phyloP scores from a whole-genome alignment of 2,113 vertebrate species.

The Caranx melampygus region DNA sequence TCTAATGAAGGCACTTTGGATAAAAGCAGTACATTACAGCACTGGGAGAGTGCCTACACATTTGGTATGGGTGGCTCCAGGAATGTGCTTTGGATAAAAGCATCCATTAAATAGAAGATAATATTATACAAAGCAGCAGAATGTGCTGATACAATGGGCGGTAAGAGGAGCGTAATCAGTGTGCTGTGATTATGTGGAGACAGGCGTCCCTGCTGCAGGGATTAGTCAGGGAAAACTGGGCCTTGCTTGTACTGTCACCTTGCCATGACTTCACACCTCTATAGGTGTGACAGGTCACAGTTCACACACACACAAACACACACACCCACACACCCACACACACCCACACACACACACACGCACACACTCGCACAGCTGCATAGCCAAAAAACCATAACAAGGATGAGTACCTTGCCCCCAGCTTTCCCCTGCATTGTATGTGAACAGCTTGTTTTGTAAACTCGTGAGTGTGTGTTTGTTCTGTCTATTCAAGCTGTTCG shows the following conservation, averaged over 20 bases:
- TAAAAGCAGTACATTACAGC: constrained; percentile 49
- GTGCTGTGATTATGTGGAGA: constrained; percentile 34
- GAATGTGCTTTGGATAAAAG: constrained; percentile 44
- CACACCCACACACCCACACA: constrained; percentile 12
- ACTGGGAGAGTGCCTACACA: not conserved
- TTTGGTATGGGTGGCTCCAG: constrained; percentile 26
- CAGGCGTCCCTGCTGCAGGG: constrained; percentile 30
- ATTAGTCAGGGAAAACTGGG: constrained; percentile 50
- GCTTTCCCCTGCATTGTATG: constrained; percentile 52
- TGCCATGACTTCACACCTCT: constrained; percentile 60
- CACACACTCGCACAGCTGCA: constrained; percentile 18
- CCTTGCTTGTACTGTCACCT: constrained; percentile 36
- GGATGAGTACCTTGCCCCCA: constrained; percentile 50
- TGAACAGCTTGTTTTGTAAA: constrained; percentile 55
- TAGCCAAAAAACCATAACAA: constrained; percentile 31
- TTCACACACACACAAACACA: constrained; percentile 20
- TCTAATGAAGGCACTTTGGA: constrained; percentile 49
- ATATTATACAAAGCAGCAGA: constrained; percentile 39
- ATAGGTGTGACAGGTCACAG: constrained; percentile 52
- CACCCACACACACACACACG: constrained; percentile 15
- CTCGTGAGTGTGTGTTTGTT: constrained; percentile 40
- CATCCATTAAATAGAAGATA: constrained; percentile 38
- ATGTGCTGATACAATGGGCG: constrained; percentile 35
- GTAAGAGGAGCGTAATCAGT: constrained; percentile 27
- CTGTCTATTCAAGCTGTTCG: constrained; percentile 37